Conservation (phyloP, 2,888 invertebrate genomes). For the Oscheius myriophilus region DNA sequence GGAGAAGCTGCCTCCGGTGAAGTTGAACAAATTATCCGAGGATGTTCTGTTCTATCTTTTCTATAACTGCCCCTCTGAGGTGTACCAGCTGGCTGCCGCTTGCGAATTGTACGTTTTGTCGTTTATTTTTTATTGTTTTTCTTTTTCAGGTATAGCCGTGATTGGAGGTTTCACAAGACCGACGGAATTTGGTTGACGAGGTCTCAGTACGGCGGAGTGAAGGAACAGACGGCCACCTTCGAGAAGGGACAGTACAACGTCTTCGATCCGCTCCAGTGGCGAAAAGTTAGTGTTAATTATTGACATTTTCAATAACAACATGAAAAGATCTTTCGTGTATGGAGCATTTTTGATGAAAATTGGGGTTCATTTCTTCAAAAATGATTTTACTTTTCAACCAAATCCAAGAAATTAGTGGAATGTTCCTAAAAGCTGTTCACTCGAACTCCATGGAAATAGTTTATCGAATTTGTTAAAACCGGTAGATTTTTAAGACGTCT, state of each 20-base stretch:
- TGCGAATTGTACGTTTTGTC: slow-evolving; percentile 71
- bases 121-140: not conserved
- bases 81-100: slow-evolving; percentile 95
- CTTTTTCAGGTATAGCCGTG: slow-evolving; percentile 75
- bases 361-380: too few relatives aligned
- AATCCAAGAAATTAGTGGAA: too few relatives aligned
- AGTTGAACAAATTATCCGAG: slow-evolving; percentile 75
- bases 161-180: slow-evolving; percentile 99
- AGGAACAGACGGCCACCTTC: slow-evolving; percentile 91
- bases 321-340: too few relatives aligned
- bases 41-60: slow-evolving; percentile 98
- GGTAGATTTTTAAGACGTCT: too few relatives aligned
- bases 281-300: slow-evolving; percentile 79
- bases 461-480: too few relatives aligned
- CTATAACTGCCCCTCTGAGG: slow-evolving; percentile 98
- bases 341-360: too few relatives aligned
- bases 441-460: too few relatives aligned
- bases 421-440: too few relatives aligned
- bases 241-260: slow-evolving; percentile 99
- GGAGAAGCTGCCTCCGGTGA: slow-evolving; percentile 82
- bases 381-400: too few relatives aligned
- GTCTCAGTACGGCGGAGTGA: slow-evolving; percentile 62
- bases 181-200: slow-evolving; percentile 82
- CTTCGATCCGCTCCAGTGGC: slow-evolving; percentile 98
- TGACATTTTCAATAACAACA: too few relatives aligned